Conservation (phyloP, 2,113 vertebrate genomes). For the Perognathus longimembris region DNA sequence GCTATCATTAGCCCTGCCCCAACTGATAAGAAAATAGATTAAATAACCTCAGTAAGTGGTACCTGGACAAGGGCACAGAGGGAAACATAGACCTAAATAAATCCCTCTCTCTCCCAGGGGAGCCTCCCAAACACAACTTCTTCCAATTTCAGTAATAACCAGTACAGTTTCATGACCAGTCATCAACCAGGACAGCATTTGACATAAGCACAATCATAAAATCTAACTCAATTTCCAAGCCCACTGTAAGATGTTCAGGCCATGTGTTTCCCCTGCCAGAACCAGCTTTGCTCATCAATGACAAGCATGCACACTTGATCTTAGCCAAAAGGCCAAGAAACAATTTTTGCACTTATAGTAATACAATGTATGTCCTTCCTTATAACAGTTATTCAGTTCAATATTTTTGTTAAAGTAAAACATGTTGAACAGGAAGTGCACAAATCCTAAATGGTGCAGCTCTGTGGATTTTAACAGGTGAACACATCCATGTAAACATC, state of each 20-base stretch:
- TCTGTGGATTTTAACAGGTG: conserved; percentile 18
- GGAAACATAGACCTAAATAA: neutral
- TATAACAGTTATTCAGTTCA: neutral
- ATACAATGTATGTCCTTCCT: neutral
- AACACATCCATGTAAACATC: neutral
- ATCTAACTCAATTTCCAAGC: conserved; percentile 21
- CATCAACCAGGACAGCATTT: neutral
- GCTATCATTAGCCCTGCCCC: neutral
- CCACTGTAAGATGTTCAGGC: neutral
- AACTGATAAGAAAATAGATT: conserved; percentile 20
- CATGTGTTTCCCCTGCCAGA: neutral
- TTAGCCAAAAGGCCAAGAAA: too few species aligned
- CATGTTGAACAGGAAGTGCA: neutral
- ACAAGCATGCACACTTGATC: too few species aligned
- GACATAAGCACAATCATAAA: conserved; percentile 7
- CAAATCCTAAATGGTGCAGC: neutral
- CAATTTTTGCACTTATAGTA: conserved; percentile 18
- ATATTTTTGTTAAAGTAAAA: neutral
- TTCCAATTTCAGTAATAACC: conserved; percentile 28
- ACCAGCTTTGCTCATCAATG: neutral
- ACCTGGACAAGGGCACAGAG: neutral
- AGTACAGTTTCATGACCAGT: conserved; percentile 2
- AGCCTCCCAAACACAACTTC: neutral
- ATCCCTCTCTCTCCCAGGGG: neutral
- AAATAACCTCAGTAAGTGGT: conserved; percentile 7